Evolutionary conservation across 2,797 vertebrate genomes (phyloP), one percentile per base, ranked within the genome.

Genomic region (Atherinosoma microstoma): DNA sequence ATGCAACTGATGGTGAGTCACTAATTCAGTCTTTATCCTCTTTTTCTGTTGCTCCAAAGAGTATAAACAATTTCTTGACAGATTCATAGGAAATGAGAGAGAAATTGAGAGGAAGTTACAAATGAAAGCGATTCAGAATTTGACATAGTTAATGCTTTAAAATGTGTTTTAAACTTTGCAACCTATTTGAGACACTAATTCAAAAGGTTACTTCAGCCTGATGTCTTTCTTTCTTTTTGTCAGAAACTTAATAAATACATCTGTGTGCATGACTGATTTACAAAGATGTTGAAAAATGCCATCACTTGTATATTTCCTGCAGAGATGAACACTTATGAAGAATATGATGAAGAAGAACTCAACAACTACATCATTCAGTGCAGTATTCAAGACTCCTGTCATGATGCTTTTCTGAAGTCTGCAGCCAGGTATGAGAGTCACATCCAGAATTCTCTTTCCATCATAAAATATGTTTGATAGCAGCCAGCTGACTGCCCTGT

Each of bases 381-480:
- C 71, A 94, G 89, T 51, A 95, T 96, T 73, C 91, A 96, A 70
- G 94, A 96, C 75, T 93, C 94, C 57, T 91, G 92, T 49, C 93
- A 91, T 67, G 77, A 91, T 30, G 89, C 70, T 16, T 90, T 92
- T 71, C 70, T 86, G 35, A 86, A 81, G 75, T 88, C 78, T 70
- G 75, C 86, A 32, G 88, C 94, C 83, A 95, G 96, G 96, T 96
- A 94, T 10, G 32, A 12, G 29, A 47, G 13, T 11, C 45, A 15
- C 24, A n/a, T 30, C 22, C 13, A 49, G 40, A 18, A 29, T 4
- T n/a, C 15, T 15, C 2, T n/a, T 8, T 20, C 3, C 49, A 12
- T 5, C 18, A 2, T 8, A 56, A 11, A 53, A 38, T 24, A 34
- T 8, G 11, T 56, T 2, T 2, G 3, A 24, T 0, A 24, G 22